These are phyloP conservation scores for Abrostola triplasia DNA, from an alignment of 2,888 invertebrate genomes.

Conservation along the genomic window DNA sequence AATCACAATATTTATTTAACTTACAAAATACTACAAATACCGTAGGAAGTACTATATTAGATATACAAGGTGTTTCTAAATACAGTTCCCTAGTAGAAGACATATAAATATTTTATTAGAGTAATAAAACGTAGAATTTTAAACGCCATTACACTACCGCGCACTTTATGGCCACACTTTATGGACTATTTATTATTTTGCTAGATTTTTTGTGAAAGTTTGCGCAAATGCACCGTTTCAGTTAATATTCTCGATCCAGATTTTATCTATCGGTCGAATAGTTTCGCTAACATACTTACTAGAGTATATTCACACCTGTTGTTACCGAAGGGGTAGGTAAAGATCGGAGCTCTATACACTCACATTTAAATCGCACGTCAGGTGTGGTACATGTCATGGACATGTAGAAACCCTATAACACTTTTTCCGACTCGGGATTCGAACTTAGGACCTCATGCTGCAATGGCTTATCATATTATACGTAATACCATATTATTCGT, in stretches of 20 bases:
- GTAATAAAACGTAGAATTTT: conserved; percentile 69
- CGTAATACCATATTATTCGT: no score
- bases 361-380: no score
- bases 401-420: no score
- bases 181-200: conserved; percentile 60
- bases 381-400: no score
- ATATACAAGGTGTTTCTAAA: conserved; percentile 12
- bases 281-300: not conserved
- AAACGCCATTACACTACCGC: conserved; percentile 64
- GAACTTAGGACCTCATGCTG: no score
- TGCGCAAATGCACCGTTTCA: conserved; percentile 41
- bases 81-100: conserved; percentile 17
- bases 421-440: no score
- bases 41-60: not conserved
- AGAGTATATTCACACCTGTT: no score
- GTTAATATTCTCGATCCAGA: conserved; percentile 7
- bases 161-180: conserved; percentile 66
- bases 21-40: not conserved
- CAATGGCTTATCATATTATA: no score
- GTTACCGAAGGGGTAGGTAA: no score
- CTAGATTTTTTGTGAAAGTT: conserved; percentile 47
- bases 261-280: not conserved
- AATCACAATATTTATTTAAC: not conserved
- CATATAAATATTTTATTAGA: conserved; percentile 43
- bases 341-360: no score